Conservation (phyloP, 2,113 vertebrate species). For the Hypomesus transpacificus region DNA sequence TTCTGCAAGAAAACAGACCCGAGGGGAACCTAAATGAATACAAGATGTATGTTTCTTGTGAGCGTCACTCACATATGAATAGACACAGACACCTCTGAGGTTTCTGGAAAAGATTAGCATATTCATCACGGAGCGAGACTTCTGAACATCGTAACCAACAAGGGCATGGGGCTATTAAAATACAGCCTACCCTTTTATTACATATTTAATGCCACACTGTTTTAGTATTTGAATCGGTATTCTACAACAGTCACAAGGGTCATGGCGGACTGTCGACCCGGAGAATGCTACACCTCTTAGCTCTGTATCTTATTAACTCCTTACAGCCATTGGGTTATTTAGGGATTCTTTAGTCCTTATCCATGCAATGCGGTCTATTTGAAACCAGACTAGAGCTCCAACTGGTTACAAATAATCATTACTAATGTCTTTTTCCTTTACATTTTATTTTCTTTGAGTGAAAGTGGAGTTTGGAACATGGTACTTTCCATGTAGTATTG, state of each 20-base stretch:
- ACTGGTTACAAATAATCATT: no score
- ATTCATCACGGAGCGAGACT: conserved; percentile 17
- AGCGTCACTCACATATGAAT: conserved; percentile 52
- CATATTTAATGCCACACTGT: not conserved
- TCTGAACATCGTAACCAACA: conserved; percentile 18
- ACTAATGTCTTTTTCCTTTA: not conserved
- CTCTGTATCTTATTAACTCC: no score
- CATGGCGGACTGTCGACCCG: no score
- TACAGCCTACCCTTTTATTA: not conserved
- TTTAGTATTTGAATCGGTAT: no score
- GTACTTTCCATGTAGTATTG: no score
- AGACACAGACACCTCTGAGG: conserved; percentile 33
- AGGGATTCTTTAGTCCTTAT: no score
- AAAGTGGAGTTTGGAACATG: not conserved
- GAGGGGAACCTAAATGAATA: conserved; percentile 35
- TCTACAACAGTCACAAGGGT: no score
- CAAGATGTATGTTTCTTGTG: conserved; percentile 41
- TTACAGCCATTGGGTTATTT: no score
- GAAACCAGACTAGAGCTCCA: no score
- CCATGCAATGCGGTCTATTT: no score
- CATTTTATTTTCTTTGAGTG: not conserved
- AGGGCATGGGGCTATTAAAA: conserved; percentile 35
- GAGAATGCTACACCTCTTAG: no score
- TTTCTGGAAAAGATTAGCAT: conserved; percentile 45
- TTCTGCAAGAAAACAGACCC: conserved; percentile 11